A percentile compares a stretch with the other conserved stretches of the same genome.
These are phyloP conservation scores for Bagarius yarrelli DNA, from an alignment of 2,113 vertebrate genomes.

Conservation along the genomic window DNA sequence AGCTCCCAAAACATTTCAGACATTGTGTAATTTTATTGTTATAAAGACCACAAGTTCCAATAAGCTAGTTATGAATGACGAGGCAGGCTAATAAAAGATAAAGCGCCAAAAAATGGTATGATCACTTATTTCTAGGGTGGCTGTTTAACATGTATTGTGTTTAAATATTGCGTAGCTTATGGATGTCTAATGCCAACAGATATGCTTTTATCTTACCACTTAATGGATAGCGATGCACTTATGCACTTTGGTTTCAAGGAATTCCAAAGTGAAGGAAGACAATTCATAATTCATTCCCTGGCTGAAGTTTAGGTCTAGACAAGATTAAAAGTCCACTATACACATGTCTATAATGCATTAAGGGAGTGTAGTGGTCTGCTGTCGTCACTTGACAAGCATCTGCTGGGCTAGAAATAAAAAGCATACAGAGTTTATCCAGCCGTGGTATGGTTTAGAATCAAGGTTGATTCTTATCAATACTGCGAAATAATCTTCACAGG, in stretches of 20 bases:
- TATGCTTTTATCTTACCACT: constrained; percentile 24
- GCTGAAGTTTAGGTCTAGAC: constrained; percentile 31
- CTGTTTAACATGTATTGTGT: constrained; percentile 27
- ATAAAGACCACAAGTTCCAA: too few relatives aligned
- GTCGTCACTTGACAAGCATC: constrained; percentile 21
- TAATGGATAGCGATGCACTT: constrained; percentile 34
- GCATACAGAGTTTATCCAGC: not conserved
- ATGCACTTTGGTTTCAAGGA: constrained; percentile 36
- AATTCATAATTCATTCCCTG: constrained; percentile 35
- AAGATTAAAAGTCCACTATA: constrained; percentile 33
- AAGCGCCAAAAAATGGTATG: not conserved
- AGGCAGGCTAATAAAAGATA: not conserved
- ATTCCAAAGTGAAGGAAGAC: constrained; percentile 29
- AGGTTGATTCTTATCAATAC: not conserved
- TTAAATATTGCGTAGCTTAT: constrained; percentile 18
- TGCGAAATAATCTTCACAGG: not conserved
- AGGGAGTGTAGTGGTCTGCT: constrained; percentile 27
- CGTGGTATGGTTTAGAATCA: not conserved
- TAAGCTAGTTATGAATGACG: not conserved
- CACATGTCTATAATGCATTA: constrained; percentile 30
- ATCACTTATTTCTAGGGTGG: constrained; percentile 1
- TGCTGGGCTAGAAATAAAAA: constrained; percentile 15
- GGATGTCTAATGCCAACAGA: constrained; percentile 14
- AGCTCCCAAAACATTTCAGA: not conserved
- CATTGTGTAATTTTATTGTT: not conserved